phyloP scores from a whole-genome alignment of 2,113 vertebrate genomes.

The Embiotoca jacksoni region DNA sequence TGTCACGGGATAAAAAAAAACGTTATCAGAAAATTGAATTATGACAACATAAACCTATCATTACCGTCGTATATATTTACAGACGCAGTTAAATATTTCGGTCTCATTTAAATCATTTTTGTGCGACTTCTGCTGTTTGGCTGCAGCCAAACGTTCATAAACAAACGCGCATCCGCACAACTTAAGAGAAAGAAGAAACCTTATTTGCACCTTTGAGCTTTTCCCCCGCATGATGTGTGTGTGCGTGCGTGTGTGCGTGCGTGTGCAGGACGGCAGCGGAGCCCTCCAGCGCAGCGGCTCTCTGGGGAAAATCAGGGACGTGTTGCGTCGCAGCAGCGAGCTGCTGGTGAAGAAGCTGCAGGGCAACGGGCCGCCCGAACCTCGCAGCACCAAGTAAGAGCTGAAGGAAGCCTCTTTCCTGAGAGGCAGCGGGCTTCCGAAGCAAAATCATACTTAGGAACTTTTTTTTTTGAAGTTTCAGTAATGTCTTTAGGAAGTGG shows the following conservation, averaged over 20 bases:
- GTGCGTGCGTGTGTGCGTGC: constrained; percentile 53
- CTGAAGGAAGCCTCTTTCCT: background rate
- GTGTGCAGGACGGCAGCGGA: constrained; percentile 93
- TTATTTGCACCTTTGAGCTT: too few relatives aligned
- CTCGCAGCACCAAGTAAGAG: constrained; percentile 86
- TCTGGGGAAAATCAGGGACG: constrained; percentile 93
- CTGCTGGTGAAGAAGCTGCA: constrained; percentile 97
- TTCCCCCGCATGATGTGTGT: background rate
- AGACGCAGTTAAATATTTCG: background rate
- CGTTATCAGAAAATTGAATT: too few relatives aligned
- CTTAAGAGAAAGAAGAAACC: background rate
- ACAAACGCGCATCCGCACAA: background rate
- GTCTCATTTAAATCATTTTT: too few relatives aligned
- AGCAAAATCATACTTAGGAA: too few relatives aligned
- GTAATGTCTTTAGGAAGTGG: too few relatives aligned
- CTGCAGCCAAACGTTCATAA: background rate
- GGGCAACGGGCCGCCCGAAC: constrained; percentile 88
- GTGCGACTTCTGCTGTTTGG: background rate
- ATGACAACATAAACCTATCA: too few relatives aligned
- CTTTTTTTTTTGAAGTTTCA: too few relatives aligned
- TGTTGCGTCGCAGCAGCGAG: constrained; percentile 95
- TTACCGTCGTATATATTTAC: too few relatives aligned
- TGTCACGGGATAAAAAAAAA: too few relatives aligned
- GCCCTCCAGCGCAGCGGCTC: constrained; percentile 92
- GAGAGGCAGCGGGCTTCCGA: too few relatives aligned